These are phyloP conservation scores for Drepana falcataria DNA, from an alignment of 2,888 invertebrate species.

Conservation along the genomic window DNA sequence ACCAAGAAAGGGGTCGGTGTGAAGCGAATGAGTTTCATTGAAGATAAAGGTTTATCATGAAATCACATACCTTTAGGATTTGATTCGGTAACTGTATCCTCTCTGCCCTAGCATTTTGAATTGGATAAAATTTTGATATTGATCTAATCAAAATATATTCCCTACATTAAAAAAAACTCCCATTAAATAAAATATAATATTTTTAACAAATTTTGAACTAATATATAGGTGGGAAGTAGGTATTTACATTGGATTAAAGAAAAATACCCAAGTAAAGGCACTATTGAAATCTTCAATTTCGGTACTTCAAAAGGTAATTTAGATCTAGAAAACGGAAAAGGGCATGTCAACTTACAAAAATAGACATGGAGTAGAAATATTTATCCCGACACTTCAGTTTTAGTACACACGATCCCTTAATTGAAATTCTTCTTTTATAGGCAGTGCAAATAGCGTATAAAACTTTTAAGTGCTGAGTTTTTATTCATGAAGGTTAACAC, in stretches of 20 bases:
- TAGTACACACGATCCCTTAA: slow-evolving; percentile 19
- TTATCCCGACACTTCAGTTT: slow-evolving; percentile 19
- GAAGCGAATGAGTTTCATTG: neutral
- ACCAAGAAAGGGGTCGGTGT: slow-evolving; percentile 13
- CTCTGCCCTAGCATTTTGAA: no score
- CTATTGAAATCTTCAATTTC: neutral
- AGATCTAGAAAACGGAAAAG: no score
- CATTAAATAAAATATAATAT: no score
- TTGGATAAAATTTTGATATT: no score
- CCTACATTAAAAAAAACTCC: no score
- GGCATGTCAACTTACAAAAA: no score
- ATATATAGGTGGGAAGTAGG: no score
- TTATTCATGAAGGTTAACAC: neutral
- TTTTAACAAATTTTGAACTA: no score
- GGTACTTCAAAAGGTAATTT: neutral
- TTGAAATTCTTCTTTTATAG: slow-evolving; percentile 19
- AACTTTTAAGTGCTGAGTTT: neutral
- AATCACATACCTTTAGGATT: neutral
- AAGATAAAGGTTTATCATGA: neutral
- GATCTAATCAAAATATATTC: no score
- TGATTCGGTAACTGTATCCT: no score
- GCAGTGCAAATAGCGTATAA: slow-evolving; percentile 6
- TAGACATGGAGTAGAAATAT: slow-evolving; percentile 13
- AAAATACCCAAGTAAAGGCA: neutral
- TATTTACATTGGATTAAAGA: no score